Conservation (phyloP, 2,113 vertebrate species). For the Sprattus sprattus region DNA sequence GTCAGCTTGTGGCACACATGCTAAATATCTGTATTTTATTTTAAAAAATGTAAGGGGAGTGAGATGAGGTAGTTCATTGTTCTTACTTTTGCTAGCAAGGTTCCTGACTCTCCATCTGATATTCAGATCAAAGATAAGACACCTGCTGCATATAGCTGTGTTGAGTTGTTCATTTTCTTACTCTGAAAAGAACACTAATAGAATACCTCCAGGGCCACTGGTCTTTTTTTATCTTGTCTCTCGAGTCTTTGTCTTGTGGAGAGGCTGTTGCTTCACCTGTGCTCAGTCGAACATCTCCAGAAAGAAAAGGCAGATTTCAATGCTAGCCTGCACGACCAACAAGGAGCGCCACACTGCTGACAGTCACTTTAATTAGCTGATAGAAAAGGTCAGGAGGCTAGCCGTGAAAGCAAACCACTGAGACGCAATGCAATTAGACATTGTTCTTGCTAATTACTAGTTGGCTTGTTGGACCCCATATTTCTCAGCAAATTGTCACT, state of each 20-base stretch:
- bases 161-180: not conserved
- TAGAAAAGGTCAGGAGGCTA: slow-evolving; percentile 58
- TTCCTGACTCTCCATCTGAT: not conserved
- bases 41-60: not conserved
- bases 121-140: not conserved
- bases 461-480: slow-evolving; percentile 38
- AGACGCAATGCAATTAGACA: slow-evolving; percentile 45
- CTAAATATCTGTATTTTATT: not conserved
- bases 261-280: not conserved
- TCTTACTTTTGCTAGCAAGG: not conserved
- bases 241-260: not conserved
- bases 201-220: not conserved
- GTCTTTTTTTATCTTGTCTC: not conserved
- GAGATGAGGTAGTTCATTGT: not conserved
- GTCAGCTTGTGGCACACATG: not conserved
- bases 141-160: not conserved
- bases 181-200: not conserved
- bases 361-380: slow-evolving; percentile 63
- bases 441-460: slow-evolving; percentile 50
- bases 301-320: not conserved
- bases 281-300: not conserved
- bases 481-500: not conserved
- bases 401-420: slow-evolving; percentile 50
- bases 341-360: slow-evolving; percentile 44
- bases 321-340: not conserved